Conservation (phyloP, 1,140 invertebrate genomes). For the Drosophila ohnishii region DNA sequence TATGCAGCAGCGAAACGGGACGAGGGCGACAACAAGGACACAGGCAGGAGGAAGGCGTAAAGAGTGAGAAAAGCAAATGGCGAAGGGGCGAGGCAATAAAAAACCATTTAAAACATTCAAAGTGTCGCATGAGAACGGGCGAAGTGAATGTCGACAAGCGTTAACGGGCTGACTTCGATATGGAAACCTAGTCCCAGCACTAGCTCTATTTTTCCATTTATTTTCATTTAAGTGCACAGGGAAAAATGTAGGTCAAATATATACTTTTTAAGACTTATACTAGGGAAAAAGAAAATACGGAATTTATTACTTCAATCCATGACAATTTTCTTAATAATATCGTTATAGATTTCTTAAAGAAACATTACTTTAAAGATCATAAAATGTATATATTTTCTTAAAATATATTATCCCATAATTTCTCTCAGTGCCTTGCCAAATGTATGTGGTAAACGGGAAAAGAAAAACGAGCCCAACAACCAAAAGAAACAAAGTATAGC, state of each 20-base stretch:
- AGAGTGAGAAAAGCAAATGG: conserved; percentile 12
- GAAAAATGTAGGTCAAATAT: background rate
- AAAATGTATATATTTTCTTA: background rate
- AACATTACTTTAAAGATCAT: too few species aligned
- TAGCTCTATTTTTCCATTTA: conserved; percentile 29
- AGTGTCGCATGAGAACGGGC: conserved; percentile 71
- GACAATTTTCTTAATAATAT: too few species aligned
- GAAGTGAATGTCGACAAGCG: conserved; percentile 49
- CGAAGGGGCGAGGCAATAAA: conserved; percentile 54
- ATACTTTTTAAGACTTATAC: background rate
- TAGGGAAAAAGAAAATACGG: too few species aligned
- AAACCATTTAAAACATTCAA: conserved; percentile 81
- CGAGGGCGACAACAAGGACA: conserved; percentile 45
- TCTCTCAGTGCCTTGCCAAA: conserved; percentile 37
- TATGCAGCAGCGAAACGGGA: conserved; percentile 60
- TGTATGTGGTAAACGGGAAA: conserved; percentile 43
- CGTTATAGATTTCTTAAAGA: too few species aligned
- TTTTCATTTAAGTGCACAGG: conserved; percentile 10
- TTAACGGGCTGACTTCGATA: conserved; percentile 66
- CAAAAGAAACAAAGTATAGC: conserved; percentile 73
- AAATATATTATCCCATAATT: background rate
- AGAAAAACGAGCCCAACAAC: conserved; percentile 31
- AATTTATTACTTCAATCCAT: too few species aligned
- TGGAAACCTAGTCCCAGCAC: conserved; percentile 29
- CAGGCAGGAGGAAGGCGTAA: background rate